Percentiles rank a stretch among this genome's conserved stretches.
phyloP scores from a whole-genome alignment of 2,888 invertebrate species.

The Danaus chrysippus region DNA sequence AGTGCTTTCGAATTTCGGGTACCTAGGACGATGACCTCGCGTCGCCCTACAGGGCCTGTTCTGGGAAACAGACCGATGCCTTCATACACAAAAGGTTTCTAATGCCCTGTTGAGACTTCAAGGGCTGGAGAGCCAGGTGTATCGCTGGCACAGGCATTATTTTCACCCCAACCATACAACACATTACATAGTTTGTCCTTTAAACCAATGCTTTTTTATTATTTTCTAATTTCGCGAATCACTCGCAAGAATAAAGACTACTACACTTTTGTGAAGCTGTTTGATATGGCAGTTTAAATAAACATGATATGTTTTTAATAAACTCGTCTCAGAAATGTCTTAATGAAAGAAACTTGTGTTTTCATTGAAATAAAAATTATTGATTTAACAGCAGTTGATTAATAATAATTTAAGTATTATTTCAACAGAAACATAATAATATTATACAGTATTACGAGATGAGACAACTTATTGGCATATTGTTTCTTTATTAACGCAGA shows the following conservation, averaged over 20 bases:
- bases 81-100: constrained; percentile 34
- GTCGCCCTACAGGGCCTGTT: constrained; percentile 40
- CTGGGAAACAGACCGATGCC: constrained; percentile 34
- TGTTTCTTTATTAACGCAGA: too few relatives aligned
- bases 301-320: too few relatives aligned
- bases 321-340: too few relatives aligned
- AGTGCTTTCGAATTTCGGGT: constrained; percentile 77
- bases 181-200: constrained; percentile 3
- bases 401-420: too few relatives aligned
- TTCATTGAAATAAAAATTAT: too few relatives aligned
- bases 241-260: background rate
- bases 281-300: too few relatives aligned
- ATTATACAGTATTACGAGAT: too few relatives aligned
- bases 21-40: constrained; percentile 75
- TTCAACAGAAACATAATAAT: too few relatives aligned
- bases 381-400: too few relatives aligned
- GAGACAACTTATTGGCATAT: too few relatives aligned
- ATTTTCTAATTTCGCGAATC: background rate
- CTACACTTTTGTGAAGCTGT: background rate
- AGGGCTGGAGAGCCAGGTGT: constrained; percentile 32
- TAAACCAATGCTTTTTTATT: background rate
- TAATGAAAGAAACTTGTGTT: too few relatives aligned
- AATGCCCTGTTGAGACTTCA: constrained; percentile 31
- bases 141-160: constrained; percentile 21
- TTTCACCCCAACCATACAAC: constrained; percentile 23